Conservation (phyloP, 2,113 vertebrate species). For the Morphnarchus princeps region DNA sequence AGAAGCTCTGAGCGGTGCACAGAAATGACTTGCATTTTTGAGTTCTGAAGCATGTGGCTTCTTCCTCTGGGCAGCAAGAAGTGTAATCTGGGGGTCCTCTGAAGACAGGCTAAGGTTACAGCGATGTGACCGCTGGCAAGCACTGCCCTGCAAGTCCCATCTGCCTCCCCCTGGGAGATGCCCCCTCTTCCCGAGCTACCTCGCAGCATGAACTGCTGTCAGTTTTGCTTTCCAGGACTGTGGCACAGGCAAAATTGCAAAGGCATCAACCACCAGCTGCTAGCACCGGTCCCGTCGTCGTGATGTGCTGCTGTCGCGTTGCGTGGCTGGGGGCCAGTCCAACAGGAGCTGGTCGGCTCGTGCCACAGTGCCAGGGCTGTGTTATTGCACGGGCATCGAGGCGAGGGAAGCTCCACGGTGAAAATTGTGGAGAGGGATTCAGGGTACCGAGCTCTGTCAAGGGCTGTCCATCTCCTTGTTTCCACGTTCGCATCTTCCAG, state of each 20-base stretch:
- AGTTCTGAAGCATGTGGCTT: background rate
- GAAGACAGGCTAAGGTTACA: background rate
- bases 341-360: too few species aligned
- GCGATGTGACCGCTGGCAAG: background rate
- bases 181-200: background rate
- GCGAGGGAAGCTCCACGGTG: background rate
- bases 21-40: background rate
- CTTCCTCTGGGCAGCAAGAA: background rate
- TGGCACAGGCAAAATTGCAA: background rate
- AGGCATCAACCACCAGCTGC: background rate
- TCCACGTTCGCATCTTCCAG: background rate
- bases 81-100: background rate
- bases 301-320: background rate
- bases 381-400: rapidly evolving
- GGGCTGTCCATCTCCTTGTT: background rate
- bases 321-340: background rate
- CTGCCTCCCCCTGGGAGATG: background rate
- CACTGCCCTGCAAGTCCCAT: background rate
- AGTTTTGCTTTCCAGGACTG: background rate
- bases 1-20: background rate
- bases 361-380: background rate
- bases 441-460: background rate
- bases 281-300: background rate
- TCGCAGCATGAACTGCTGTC: rapidly evolving
- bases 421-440: background rate